A percentile compares a stretch with the other conserved stretches of the same genome.
These are phyloP conservation scores for Heteromormyrus szaboi DNA, from an alignment of 2,797 vertebrate genomes.

Conservation along the genomic window DNA sequence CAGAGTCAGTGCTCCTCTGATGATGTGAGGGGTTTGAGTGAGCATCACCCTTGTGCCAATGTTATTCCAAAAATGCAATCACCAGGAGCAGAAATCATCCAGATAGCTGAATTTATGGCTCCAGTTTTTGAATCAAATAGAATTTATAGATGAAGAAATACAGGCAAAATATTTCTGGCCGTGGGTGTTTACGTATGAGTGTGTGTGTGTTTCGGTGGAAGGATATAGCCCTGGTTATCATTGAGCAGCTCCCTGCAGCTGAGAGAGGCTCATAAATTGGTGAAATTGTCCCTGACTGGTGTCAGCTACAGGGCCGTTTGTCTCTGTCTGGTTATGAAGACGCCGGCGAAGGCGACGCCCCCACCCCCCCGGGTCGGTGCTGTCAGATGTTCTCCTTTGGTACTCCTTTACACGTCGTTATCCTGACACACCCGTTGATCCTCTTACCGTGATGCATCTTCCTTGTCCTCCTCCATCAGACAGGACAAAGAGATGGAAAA, in stretches of 20 bases:
- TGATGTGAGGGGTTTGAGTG: background rate
- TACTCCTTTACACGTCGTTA: slow-evolving; percentile 22
- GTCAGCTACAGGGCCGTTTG: slow-evolving; percentile 11
- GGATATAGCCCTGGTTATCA: slow-evolving; percentile 17
- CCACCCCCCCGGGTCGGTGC: background rate
- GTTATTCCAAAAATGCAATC: slow-evolving; percentile 18
- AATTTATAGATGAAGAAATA: slow-evolving; percentile 39
- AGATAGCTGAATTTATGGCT: slow-evolving; percentile 31
- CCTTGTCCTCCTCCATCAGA: background rate
- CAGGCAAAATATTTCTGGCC: slow-evolving; percentile 27
- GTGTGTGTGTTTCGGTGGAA: background rate
- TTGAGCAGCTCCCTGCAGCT: slow-evolving; percentile 25
- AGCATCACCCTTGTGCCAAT: background rate
- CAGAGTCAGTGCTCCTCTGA: background rate
- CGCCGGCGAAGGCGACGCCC: background rate
- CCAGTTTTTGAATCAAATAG: slow-evolving; percentile 32
- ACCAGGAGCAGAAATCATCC: slow-evolving; percentile 28
- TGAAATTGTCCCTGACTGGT: slow-evolving; percentile 24
- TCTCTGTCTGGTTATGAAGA: slow-evolving; percentile 22
- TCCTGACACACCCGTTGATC: slow-evolving; percentile 17
- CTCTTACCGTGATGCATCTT: background rate
- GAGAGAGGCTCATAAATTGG: slow-evolving; percentile 29
- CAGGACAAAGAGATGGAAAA: background rate
- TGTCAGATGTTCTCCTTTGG: slow-evolving; percentile 17
- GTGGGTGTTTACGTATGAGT: background rate